A percentile compares a stretch with the other conserved stretches of the same genome.
Conservation (phyloP, 2,888 invertebrate genomes). For the Coelopa pilipes region DNA sequence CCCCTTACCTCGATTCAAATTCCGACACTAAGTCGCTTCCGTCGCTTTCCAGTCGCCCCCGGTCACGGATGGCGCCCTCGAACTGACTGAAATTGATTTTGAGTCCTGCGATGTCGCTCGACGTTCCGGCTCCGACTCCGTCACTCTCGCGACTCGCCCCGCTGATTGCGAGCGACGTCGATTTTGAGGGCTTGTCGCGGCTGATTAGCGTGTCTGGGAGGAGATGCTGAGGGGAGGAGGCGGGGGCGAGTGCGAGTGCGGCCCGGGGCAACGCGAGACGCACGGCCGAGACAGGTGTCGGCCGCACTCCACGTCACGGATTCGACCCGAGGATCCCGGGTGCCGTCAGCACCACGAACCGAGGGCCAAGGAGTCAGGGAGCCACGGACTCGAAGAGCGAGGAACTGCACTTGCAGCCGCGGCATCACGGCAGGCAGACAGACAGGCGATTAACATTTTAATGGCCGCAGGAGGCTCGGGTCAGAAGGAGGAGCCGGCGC, state of each 20-base stretch:
- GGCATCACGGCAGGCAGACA: too few species aligned
- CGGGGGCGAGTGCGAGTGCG: not conserved
- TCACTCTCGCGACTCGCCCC: not conserved
- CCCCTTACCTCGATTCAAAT: not conserved
- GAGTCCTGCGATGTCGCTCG: constrained; percentile 7
- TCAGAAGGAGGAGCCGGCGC: too few species aligned
- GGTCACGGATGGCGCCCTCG: too few species aligned
- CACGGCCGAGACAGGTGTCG: too few species aligned
- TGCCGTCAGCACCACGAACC: too few species aligned
- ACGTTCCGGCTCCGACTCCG: not conserved
- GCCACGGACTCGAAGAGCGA: not conserved
- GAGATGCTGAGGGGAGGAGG: not conserved
- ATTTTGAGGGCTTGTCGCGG: constrained; percentile 6
- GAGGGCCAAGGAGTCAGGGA: not conserved
- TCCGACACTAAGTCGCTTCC: not conserved
- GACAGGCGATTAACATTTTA: too few species aligned
- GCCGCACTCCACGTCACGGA: too few species aligned
- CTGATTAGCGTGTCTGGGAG: not conserved
- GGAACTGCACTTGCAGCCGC: not conserved
- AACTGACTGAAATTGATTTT: constrained; percentile 33
- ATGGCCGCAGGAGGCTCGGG: too few species aligned
- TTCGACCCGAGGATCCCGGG: too few species aligned
- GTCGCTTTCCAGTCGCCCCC: too few species aligned
- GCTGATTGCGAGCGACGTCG: constrained; percentile 6
- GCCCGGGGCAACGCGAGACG: too few species aligned